These are phyloP conservation scores for Erinaceus europaeus DNA, from an alignment of 2,113 vertebrate species.

Conservation along the genomic window DNA sequence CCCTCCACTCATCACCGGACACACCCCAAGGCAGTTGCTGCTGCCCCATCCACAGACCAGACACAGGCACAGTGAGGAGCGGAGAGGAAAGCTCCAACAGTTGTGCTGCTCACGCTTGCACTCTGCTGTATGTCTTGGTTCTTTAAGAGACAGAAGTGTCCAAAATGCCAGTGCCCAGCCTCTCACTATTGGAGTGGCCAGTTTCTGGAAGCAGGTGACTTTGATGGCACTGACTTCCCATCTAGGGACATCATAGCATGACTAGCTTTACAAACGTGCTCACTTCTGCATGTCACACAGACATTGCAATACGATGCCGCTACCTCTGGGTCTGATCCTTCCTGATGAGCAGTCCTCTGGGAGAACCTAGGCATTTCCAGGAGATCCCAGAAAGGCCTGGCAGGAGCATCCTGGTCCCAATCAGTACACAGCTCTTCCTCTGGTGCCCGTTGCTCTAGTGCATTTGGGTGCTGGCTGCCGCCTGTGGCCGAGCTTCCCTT, in stretches of 20 bases:
- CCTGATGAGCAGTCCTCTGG: background rate
- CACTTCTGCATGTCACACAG: background rate
- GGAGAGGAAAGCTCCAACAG: background rate
- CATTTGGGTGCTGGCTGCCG: too few species aligned
- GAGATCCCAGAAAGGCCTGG: background rate
- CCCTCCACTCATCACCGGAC: too few species aligned
- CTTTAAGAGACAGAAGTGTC: conserved; percentile 6
- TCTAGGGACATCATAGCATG: background rate
- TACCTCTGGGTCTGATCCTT: background rate
- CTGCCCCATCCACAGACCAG: too few species aligned
- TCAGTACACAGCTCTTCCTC: background rate
- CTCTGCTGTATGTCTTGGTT: too few species aligned
- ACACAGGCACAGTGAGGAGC: too few species aligned
- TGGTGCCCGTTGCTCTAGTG: too few species aligned
- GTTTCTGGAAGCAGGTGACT: background rate
- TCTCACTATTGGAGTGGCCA: background rate
- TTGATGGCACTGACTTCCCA: conserved; percentile 31
- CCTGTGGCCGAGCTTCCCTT: background rate
- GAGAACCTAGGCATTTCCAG: background rate
- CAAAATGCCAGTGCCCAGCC: conserved; percentile 21
- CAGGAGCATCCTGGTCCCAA: background rate
- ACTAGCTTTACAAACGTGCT: conserved; percentile 36
- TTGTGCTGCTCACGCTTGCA: background rate
- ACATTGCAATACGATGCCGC: background rate
- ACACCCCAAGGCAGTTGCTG: too few species aligned